Evolutionary conservation across 2,113 vertebrate species (phyloP).

Genomic region (Turdus rufiventris): DNA sequence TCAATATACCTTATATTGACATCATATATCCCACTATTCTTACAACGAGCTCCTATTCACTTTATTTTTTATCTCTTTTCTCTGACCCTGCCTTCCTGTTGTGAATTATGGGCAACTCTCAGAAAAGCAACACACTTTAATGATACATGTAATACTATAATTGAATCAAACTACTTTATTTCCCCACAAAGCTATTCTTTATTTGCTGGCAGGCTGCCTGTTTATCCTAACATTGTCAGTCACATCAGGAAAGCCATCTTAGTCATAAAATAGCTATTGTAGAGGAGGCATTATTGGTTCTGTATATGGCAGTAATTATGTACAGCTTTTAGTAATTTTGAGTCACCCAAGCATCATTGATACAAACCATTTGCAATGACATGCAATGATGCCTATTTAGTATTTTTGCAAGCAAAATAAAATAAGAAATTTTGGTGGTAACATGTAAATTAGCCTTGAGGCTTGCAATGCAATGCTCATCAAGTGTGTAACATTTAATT

Average conservation of each 20-base stretch:
- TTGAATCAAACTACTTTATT: conserved; percentile 28
- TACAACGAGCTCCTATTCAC: background rate
- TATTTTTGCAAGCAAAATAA: conserved; percentile 40
- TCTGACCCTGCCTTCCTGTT: background rate
- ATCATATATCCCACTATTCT: background rate
- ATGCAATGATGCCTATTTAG: background rate
- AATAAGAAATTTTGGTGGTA: conserved; percentile 55
- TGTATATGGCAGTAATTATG: conserved; percentile 22
- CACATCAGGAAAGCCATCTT: conserved; percentile 30
- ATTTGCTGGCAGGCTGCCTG: background rate
- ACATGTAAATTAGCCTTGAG: conserved; percentile 57
- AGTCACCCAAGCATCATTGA: conserved; percentile 36
- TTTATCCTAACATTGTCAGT: conserved; percentile 10
- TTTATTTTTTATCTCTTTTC: background rate
- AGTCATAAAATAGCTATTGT: conserved; percentile 6
- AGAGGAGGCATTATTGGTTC: background rate
- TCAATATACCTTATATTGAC: background rate
- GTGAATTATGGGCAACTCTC: background rate
- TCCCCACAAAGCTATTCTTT: background rate
- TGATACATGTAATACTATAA: conserved; percentile 7
- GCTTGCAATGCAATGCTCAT: conserved; percentile 36
- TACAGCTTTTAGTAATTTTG: conserved; percentile 32
- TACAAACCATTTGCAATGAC: conserved; percentile 46
- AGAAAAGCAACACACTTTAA: background rate
- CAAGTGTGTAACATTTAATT: conserved; percentile 63